Percentiles rank a stretch among this genome's conserved stretches.
Conservation (phyloP, 2,888 invertebrate species). For the Sceliomorpha sp. region DNA sequence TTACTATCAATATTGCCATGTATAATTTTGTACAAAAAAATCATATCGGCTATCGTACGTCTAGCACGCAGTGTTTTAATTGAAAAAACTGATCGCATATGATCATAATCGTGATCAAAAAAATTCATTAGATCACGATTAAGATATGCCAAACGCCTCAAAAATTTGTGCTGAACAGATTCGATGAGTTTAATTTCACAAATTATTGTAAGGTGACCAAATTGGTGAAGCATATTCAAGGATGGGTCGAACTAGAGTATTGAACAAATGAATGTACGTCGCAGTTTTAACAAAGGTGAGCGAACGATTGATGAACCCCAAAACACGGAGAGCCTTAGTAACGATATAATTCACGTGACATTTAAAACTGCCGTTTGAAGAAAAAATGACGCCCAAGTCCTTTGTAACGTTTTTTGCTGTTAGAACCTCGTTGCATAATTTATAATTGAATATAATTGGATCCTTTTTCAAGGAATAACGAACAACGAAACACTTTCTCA, state of each 20-base stretch:
- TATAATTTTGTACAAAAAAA: too few relatives aligned
- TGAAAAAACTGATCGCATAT: too few relatives aligned
- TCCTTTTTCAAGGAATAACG: neutral
- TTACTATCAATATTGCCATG: too few relatives aligned
- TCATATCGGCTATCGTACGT: too few relatives aligned
- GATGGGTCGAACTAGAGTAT: neutral
- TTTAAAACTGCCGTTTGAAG: neutral
- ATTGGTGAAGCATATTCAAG: too few relatives aligned
- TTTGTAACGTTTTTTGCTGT: neutral
- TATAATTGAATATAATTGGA: neutral
- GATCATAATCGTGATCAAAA: too few relatives aligned
- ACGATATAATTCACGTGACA: neutral
- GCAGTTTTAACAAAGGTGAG: neutral
- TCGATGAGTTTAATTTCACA: too few relatives aligned
- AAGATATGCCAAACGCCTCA: too few relatives aligned
- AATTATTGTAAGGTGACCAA: too few relatives aligned
- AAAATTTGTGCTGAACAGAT: too few relatives aligned
- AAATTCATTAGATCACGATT: too few relatives aligned
- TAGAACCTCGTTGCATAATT: neutral
- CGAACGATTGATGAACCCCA: neutral
- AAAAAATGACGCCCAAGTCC: neutral
- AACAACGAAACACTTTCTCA: neutral
- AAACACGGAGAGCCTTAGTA: neutral
- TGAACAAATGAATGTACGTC: neutral
- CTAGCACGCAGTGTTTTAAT: too few relatives aligned